A percentile compares a stretch with the other conserved stretches of the same genome.
Conservation (phyloP, 2,797 vertebrate genomes). For the Synanceia verrucosa region DNA sequence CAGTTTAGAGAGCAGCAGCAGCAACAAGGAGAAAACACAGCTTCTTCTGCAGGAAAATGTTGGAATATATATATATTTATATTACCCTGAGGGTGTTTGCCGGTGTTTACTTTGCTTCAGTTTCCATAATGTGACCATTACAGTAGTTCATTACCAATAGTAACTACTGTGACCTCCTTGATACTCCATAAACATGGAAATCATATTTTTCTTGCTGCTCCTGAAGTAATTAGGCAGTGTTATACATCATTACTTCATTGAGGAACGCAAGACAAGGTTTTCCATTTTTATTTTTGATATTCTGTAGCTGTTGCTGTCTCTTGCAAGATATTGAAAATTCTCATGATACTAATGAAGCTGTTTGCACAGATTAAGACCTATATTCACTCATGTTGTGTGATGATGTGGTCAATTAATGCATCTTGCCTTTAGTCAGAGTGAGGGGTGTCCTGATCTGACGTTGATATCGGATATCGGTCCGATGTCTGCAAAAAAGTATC, state of each 20-base stretch:
- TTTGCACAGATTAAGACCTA: conserved; percentile 55
- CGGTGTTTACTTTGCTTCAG: conserved; percentile 54
- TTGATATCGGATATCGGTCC: no score
- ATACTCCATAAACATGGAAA: conserved; percentile 40
- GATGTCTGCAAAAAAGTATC: no score
- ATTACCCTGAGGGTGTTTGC: conserved; percentile 40
- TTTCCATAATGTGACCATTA: conserved; percentile 66
- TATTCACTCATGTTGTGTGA: conserved; percentile 38
- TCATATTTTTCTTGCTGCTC: conserved; percentile 34
- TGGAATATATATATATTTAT: conserved; percentile 59
- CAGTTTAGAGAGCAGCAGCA: conserved; percentile 55
- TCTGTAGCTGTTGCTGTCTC: conserved; percentile 6
- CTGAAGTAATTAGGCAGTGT: conserved; percentile 49
- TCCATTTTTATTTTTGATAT: conserved; percentile 46
- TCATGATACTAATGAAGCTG: conserved; percentile 58
- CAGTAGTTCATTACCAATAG: conserved; percentile 39
- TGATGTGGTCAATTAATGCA: no score
- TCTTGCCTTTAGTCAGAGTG: no score
- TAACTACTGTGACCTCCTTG: conserved; percentile 37
- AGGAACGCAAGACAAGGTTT: conserved; percentile 15
- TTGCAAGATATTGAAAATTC: conserved; percentile 16
- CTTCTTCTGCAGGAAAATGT: conserved; percentile 48
- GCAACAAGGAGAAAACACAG: conserved; percentile 53
- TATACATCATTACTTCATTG: conserved; percentile 47
- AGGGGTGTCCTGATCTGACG: no score